Evolutionary conservation across 2,888 invertebrate genomes (phyloP).

Genomic region (Beris chalybata): DNA sequence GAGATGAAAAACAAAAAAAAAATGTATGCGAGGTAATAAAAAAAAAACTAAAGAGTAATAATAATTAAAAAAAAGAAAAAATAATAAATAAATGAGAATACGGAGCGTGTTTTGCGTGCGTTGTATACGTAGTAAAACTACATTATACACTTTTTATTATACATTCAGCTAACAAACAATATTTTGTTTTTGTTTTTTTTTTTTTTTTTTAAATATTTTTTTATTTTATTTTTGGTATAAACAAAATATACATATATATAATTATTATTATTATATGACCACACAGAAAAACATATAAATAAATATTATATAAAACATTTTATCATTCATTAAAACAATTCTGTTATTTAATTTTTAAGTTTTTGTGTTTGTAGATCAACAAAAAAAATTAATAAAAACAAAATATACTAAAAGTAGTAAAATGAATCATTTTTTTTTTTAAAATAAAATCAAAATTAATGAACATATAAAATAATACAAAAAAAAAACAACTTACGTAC

Average conservation of each 20-base stretch:
- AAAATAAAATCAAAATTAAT: too few species aligned
- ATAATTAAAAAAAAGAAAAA: too few species aligned
- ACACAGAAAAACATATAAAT: slow-evolving; percentile 14
- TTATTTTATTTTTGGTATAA: slow-evolving; percentile 12
- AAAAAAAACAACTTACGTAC: background rate
- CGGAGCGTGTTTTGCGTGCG: too few species aligned
- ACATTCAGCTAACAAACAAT: background rate
- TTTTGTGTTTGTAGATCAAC: slow-evolving; percentile 31
- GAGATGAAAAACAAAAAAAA: too few species aligned
- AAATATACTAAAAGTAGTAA: slow-evolving; percentile 29
- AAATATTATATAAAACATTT: slow-evolving; percentile 11
- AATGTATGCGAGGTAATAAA: too few species aligned
- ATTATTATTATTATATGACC: slow-evolving; percentile 9
- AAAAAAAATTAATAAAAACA: slow-evolving; percentile 19
- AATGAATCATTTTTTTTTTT: slow-evolving; percentile 21
- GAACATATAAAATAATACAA: too few species aligned
- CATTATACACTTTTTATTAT: too few species aligned
- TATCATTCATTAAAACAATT: slow-evolving; percentile 31
- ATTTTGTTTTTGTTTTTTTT: slow-evolving; percentile 19
- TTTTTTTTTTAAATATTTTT: slow-evolving; percentile 13
- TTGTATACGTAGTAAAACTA: too few species aligned
- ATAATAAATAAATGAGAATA: too few species aligned
- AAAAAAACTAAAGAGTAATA: too few species aligned
- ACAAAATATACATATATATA: slow-evolving; percentile 10
- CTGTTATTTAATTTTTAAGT: slow-evolving; percentile 33